These are phyloP conservation scores for Acrobasis suavella DNA, from an alignment of 2,888 invertebrate genomes.

Conservation along the genomic window DNA sequence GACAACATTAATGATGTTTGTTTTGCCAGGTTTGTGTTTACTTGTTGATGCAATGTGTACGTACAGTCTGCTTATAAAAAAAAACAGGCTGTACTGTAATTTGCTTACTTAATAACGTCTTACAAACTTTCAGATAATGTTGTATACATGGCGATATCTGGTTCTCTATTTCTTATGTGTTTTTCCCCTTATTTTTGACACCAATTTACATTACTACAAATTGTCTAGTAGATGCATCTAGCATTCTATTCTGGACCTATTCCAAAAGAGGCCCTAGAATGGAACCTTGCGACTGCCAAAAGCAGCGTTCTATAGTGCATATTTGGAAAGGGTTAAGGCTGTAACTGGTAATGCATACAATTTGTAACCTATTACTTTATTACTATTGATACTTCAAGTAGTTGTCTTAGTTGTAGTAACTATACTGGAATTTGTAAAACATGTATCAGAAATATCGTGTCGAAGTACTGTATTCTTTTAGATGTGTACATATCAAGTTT, in stretches of 20 bases:
- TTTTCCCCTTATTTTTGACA: background rate
- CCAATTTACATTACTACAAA: background rate
- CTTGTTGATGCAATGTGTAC: slow-evolving; percentile 4
- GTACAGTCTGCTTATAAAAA: background rate
- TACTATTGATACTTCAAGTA: background rate
- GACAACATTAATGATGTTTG: background rate
- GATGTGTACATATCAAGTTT: too few relatives aligned
- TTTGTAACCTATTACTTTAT: background rate
- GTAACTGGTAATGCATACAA: background rate
- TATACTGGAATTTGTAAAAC: background rate
- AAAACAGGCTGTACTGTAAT: background rate
- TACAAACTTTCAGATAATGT: too few relatives aligned
- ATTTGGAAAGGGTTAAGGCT: slow-evolving; percentile 1
- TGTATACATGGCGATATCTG: too few relatives aligned
- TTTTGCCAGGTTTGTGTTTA: background rate
- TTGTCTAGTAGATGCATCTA: background rate
- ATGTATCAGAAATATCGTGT: too few relatives aligned
- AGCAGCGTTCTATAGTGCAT: background rate
- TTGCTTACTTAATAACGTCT: background rate
- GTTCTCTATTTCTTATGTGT: too few relatives aligned
- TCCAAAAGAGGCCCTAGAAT: slow-evolving; percentile 31
- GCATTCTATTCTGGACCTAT: slow-evolving; percentile 30
- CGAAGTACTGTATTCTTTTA: too few relatives aligned
- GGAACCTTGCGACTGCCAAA: background rate
- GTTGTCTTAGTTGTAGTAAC: background rate